Percentiles rank a stretch among this genome's conserved stretches.
phyloP scores from a whole-genome alignment of 2,888 invertebrate genomes.

The Arctia plantaginis region DNA sequence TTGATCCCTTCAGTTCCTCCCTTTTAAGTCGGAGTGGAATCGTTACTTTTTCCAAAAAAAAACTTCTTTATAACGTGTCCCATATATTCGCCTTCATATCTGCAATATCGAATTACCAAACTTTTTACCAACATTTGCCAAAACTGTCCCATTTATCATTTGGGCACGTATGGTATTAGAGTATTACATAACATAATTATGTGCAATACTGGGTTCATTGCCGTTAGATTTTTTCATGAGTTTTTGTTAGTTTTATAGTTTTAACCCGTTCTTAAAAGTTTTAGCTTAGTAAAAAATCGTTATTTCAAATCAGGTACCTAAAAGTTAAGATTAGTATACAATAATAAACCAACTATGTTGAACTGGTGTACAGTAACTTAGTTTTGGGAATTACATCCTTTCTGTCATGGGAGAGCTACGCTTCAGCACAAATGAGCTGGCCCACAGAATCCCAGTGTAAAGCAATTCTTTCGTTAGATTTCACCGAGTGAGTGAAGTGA shows the following conservation, averaged over 20 bases:
- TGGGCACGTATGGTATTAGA: constrained; percentile 3
- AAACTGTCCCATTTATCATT: constrained; percentile 16
- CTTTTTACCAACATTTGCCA: constrained; percentile 10
- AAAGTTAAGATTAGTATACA: no score
- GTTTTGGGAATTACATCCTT: no score
- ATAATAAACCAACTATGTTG: neutral
- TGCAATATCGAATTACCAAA: constrained; percentile 12
- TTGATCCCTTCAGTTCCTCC: neutral
- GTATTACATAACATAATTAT: neutral
- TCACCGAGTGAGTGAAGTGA: neutral
- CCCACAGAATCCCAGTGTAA: neutral
- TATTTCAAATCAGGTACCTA: no score
- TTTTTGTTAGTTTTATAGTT: no score
- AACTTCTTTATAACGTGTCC: neutral
- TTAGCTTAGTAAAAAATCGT: no score
- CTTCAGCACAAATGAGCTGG: neutral
- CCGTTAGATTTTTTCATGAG: neutral
- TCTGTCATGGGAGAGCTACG: neutral
- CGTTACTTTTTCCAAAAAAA: neutral
- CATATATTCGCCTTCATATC: neutral
- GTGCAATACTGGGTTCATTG: neutral
- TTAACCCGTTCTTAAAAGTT: no score
- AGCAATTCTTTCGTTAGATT: neutral
- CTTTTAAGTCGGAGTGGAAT: neutral
- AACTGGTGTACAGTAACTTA: neutral